Evolutionary conservation across 2,797 vertebrate species (phyloP).

Genomic region (Bradypodion pumilum): DNA sequence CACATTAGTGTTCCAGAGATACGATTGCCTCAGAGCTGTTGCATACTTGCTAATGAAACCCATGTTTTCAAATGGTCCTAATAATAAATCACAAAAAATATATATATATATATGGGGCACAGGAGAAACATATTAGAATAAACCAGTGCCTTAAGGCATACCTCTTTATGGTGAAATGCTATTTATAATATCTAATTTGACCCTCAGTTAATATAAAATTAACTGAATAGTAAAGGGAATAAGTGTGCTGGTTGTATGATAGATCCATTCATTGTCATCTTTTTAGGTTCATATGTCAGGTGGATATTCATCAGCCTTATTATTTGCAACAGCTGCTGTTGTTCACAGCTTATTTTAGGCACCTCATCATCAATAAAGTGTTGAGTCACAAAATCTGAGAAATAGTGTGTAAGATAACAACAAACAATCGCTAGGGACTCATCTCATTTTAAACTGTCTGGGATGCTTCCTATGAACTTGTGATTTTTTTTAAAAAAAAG

Average conservation of each 20-base stretch:
- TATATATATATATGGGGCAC: too few species aligned
- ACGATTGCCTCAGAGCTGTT: too few species aligned
- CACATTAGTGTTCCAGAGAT: too few species aligned
- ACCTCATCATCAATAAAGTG: constrained; percentile 26
- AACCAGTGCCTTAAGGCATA: too few species aligned
- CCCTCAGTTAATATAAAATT: background rate
- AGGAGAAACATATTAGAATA: too few species aligned
- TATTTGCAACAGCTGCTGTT: background rate
- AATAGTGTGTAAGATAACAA: constrained; percentile 43
- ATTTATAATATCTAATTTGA: too few species aligned
- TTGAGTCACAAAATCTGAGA: constrained; percentile 62
- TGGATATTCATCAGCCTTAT: background rate
- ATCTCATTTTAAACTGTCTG: constrained; percentile 54
- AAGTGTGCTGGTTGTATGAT: background rate
- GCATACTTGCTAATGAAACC: too few species aligned
- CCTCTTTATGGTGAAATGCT: too few species aligned
- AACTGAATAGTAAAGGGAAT: background rate
- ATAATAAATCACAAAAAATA: too few species aligned
- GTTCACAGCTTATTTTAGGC: background rate
- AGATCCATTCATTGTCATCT: background rate
- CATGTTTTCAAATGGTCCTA: too few species aligned
- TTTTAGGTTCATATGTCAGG: background rate
- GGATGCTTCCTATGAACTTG: constrained; percentile 71
- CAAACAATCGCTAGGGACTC: constrained; percentile 27
- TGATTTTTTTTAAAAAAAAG: constrained; percentile 51